Base-by-base conservation (phyloP, 2,113 vertebrate genomes). In the Equus quagga region DNA sequence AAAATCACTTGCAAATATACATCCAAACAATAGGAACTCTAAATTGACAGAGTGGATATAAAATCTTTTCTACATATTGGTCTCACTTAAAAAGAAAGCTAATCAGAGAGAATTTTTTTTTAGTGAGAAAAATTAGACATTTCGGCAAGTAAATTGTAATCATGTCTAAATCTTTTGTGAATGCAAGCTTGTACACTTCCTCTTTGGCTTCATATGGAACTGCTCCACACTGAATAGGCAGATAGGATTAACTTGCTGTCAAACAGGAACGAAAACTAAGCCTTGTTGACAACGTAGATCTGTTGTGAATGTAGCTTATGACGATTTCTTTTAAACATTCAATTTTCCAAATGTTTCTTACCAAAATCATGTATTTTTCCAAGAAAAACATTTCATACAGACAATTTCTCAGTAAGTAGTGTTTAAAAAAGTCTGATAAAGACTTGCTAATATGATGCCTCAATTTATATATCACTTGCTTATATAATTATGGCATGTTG, bases 221-320 rank as follows among this genome's bases (percentile, higher is more conserved):
- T 44, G 5, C 12, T 95, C 49, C 82, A 33, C 9, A 23, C 5
- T 31, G 76, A 84, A 64, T 46, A 79, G 56, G 41, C 36, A 64
- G 44, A 33, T 19, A 36, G 51, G 23, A 83, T 69, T 88, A 83
- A 88, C 28, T 75, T 75, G 23, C 78, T 76, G 31, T 58, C 60
- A 84, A 51, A 54, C 31, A 72, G 15, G 31, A 85, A 81, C 65
- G 33, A 93, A 94, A 95, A 81, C 51, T 58, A 95, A 94, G 86
- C 73, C 73, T 70, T 92, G 44, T 28, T 95, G 72, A 81, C 31
- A 89, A 24, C 23, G 14, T 89, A 2, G 56, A 90, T 56, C 44
- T 91, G 17, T 64, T 93, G 72, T 44, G 36, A 94, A 89, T 62
- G n/a, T 58, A 92, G 65, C 36, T 60, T 54, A 89, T 78, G 79